phyloP scores from a whole-genome alignment of 2,797 vertebrate species.

The Liparis tanakae region DNA sequence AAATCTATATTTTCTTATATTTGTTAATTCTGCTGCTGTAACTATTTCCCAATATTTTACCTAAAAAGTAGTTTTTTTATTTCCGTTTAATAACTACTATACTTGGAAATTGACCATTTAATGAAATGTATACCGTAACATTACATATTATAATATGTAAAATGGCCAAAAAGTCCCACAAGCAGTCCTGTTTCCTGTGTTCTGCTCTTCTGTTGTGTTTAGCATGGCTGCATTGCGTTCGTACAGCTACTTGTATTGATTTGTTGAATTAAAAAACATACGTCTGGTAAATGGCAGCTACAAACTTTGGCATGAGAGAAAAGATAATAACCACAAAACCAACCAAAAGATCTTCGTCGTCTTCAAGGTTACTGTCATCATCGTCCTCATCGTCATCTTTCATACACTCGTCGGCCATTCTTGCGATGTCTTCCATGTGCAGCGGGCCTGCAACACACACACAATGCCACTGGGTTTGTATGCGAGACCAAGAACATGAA shows the following conservation, averaged over 20 bases:
- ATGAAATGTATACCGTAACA: background rate
- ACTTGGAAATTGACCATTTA: background rate
- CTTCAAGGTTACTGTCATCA: slow-evolving; percentile 86
- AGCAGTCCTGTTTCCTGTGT: background rate
- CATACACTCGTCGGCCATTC: slow-evolving; percentile 95
- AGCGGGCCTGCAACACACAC: slow-evolving; percentile 82
- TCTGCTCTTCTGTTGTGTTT: background rate
- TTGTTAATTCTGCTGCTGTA: background rate
- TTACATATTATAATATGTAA: background rate
- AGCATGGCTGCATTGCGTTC: background rate
- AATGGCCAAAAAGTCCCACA: background rate
- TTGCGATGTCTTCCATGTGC: slow-evolving; percentile 96
- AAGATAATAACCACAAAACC: slow-evolving; percentile 29
- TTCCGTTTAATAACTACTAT: background rate
- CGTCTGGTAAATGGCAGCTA: background rate
- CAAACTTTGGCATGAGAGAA: background rate
- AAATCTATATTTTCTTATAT: background rate
- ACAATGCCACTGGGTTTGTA: background rate
- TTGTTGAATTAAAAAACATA: background rate
- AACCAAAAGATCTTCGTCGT: slow-evolving; percentile 94
- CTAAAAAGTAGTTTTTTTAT: background rate
- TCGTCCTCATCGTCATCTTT: slow-evolving; percentile 89
- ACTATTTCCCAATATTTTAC: background rate
- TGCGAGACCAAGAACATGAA: background rate
- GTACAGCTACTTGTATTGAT: background rate